phyloP scores from a whole-genome alignment of 2,797 vertebrate genomes.

The Pempheris klunzingeri region DNA sequence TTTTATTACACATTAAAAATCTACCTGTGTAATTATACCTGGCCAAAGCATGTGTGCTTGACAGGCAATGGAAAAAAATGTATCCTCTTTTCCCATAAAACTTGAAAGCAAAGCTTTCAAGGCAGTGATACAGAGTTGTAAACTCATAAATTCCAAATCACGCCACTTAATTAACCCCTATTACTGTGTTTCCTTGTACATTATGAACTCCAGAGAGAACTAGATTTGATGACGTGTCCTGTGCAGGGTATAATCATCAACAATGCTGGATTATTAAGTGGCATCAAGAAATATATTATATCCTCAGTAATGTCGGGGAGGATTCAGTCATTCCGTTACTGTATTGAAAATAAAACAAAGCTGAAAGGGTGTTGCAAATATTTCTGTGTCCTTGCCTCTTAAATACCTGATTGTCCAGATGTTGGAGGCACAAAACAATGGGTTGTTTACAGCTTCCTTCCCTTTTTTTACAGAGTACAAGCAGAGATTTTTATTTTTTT shows the following conservation, averaged over 20 bases:
- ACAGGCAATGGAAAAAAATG: not conserved
- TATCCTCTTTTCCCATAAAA: not conserved
- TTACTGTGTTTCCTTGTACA: not conserved
- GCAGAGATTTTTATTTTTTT: not conserved
- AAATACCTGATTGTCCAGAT: constrained; percentile 51
- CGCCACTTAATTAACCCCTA: not conserved
- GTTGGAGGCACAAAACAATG: constrained; percentile 48
- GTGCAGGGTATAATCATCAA: not conserved
- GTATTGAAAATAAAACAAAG: constrained; percentile 16
- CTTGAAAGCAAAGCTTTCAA: not conserved
- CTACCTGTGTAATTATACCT: constrained; percentile 1
- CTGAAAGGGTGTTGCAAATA: constrained; percentile 18
- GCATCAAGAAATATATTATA: constrained; percentile 4
- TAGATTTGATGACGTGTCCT: not conserved
- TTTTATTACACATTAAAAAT: constrained; percentile 4
- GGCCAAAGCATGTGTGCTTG: not conserved
- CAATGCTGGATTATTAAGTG: not conserved
- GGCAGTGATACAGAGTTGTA: not conserved
- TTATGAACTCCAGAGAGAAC: not conserved
- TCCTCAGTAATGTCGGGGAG: constrained; percentile 10
- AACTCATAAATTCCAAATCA: not conserved
- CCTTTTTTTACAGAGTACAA: constrained; percentile 47
- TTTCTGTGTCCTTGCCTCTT: constrained; percentile 18
- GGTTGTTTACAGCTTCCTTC: constrained; percentile 58
- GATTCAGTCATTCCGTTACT: constrained; percentile 1